Percentiles rank a stretch among this genome's conserved stretches.
phyloP scores from a whole-genome alignment of 37 sponge, comb jelly and placozoan species.

The Oopsacas minuta region DNA sequence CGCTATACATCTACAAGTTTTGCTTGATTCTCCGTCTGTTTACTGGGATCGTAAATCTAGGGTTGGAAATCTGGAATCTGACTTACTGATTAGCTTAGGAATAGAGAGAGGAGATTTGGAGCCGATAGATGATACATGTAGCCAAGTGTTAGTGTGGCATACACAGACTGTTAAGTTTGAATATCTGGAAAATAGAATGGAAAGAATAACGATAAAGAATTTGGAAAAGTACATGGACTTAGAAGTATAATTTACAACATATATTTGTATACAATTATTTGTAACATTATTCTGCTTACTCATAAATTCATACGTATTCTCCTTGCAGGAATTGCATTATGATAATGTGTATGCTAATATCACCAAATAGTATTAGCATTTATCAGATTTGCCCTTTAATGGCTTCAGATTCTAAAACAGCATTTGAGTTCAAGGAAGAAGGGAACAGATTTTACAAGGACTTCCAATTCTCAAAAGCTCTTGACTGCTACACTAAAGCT shows the following conservation, averaged over 20 bases:
- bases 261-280: no score
- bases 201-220: not conserved
- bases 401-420: not conserved
- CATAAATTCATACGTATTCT: no score
- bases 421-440: conserved; percentile 26
- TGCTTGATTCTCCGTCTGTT: conserved; percentile 26
- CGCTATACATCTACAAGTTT: conserved; percentile 40
- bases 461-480: conserved; percentile 27
- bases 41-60: conserved; percentile 24
- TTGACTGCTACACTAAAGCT: conserved; percentile 31
- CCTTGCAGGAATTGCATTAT: no score
- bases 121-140: conserved; percentile 45
- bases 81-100: conserved; percentile 29
- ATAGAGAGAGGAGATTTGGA: conserved; percentile 34
- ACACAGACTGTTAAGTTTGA: conserved; percentile 53
- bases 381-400: no score
- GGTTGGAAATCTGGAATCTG: conserved; percentile 53
- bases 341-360: no score
- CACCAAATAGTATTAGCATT: no score
- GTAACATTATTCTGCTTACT: no score
- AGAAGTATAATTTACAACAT: not conserved
- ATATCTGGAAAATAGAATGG: not conserved
- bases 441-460: conserved; percentile 50
- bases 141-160: conserved; percentile 68
- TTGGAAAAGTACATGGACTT: not conserved